Base-by-base conservation (phyloP, 2,888 invertebrate genomes). In the Heliconius charithonia region DNA sequence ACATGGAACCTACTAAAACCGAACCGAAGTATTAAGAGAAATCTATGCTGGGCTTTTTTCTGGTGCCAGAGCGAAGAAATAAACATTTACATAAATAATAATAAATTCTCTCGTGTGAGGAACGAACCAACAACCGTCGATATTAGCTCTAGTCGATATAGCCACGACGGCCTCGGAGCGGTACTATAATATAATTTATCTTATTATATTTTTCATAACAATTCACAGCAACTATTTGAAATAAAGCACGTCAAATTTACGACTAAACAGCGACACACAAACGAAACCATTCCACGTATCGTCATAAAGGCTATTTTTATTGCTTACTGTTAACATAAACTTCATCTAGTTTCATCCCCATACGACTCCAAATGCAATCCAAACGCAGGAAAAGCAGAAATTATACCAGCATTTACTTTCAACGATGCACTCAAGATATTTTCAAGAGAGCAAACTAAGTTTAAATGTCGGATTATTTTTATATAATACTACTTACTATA, bases 291-390 rank as follows among this genome's bases (percentile, higher is more conserved):
- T 92, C 91, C 94, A 93, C 93, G 94, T 93, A 92, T 90, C 89
- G 91, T 91, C 92, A 91, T 94, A 93, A 94, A 94, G 92, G 92
- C 91, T 89, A 93, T 93, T 94, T 94, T 94, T 94, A 94, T 94
- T 89, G 92, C 91, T 87, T 85, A 89, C 92, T 89, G 92, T 93
- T 91, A 91, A 92, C 92, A 93, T 93, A 93, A 94, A 94, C 86
- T 92, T 91, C 89, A 93, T 93, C 91, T 91, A 85, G 89, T 89
- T 92, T 91, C 93, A 93, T 93, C 93, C 93, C 86, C 85, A 83
- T 89, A 91, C 91, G 92, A 91, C 89, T 90, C 87, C 90, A 89
- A 92, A 93, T 93, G 94, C 93, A 93, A 93, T 94, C 92, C 91
- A 88, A 92, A 93, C 90, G 92, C 91, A 91, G 89, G 92, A 86